Conservation (phyloP, 2,113 vertebrate genomes). For the Tragelaphus imberbis region DNA sequence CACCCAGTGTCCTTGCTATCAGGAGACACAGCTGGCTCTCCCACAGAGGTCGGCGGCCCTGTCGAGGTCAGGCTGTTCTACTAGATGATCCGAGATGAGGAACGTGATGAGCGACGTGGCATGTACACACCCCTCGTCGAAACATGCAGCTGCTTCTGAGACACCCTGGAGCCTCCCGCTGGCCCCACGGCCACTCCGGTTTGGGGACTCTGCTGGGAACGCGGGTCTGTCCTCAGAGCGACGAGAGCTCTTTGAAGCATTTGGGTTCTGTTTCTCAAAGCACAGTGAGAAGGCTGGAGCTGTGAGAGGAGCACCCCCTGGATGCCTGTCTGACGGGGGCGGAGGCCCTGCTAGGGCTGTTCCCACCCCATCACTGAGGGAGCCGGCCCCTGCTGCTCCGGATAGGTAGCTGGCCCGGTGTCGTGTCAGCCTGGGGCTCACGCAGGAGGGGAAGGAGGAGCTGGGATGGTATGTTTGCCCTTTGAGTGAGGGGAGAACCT, state of each 20-base stretch:
- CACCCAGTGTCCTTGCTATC: neutral
- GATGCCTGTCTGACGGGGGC: neutral
- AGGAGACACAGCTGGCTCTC: neutral
- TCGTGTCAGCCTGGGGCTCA: neutral
- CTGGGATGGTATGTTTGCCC: neutral
- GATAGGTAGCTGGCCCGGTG: neutral
- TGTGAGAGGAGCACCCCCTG: neutral
- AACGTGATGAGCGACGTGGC: neutral
- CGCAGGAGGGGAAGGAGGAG: neutral
- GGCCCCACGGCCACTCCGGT: accelerated
- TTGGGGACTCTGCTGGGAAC: neutral
- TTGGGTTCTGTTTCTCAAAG: neutral
- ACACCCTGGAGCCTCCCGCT: neutral
- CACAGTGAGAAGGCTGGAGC: neutral
- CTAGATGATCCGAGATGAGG: neutral
- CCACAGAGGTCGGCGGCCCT: neutral
- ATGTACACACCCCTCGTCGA: neutral
- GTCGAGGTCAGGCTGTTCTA: neutral
- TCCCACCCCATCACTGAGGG: neutral
- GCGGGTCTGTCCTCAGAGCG: neutral
- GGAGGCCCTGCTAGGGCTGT: neutral
- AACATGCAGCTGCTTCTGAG: neutral
- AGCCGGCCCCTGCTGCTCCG: neutral
- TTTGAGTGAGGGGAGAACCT: neutral
- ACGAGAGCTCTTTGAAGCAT: neutral